Percentiles rank a stretch among this genome's conserved stretches.
phyloP scores from a whole-genome alignment of 2,888 invertebrate species.

The Eustalomyia histrio region DNA sequence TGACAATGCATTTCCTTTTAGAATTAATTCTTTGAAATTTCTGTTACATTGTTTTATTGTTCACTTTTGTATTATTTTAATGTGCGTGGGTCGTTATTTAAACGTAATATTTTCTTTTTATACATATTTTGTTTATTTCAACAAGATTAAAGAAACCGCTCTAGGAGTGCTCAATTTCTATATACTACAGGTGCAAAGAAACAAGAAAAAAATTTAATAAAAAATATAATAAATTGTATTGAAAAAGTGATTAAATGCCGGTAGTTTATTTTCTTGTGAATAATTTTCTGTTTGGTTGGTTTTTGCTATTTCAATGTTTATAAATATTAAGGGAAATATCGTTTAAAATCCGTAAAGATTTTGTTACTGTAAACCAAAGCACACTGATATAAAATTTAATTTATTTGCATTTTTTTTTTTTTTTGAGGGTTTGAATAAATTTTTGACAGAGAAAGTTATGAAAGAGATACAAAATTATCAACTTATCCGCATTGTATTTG shows the following conservation, averaged over 20 bases:
- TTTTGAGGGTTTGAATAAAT: too few relatives aligned
- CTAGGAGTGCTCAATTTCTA: conserved; percentile 12
- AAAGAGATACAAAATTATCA: too few relatives aligned
- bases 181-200: conserved; percentile 38
- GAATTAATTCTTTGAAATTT: neutral
- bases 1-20: too few relatives aligned
- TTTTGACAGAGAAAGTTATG: too few relatives aligned
- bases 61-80: conserved; percentile 41
- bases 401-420: too few relatives aligned
- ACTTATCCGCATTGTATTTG: too few relatives aligned
- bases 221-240: conserved; percentile 47
- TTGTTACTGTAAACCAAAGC: neutral
- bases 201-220: conserved; percentile 7
- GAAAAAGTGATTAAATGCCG: conserved; percentile 54
- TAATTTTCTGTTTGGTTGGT: neutral
- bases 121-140: conserved; percentile 56
- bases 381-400: too few relatives aligned
- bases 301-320: conserved; percentile 1
- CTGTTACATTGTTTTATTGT: conserved; percentile 22
- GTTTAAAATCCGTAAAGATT: neutral
- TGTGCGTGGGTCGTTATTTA: conserved; percentile 38
- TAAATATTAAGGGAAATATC: neutral
- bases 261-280: conserved; percentile 24
- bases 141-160: conserved; percentile 6
- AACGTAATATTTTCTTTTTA: conserved; percentile 50